Base-by-base conservation (phyloP, 2,797 vertebrate genomes). In the Corythornis leucogaster region DNA sequence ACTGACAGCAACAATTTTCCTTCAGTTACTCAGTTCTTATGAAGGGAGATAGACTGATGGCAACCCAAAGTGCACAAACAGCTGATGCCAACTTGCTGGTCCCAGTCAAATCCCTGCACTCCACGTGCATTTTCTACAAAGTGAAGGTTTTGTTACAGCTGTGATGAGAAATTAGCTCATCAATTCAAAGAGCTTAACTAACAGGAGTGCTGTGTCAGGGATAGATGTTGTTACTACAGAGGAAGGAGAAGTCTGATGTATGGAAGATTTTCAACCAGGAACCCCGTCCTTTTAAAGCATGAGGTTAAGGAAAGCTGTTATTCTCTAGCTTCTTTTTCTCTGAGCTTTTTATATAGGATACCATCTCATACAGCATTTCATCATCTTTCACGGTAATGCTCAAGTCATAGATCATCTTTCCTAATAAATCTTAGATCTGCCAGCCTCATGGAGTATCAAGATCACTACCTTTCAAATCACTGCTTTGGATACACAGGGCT, bases 361-460 rank as follows among this genome's bases (percentile, higher is more conserved):
- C 35, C 51, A 35, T 86, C 84, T 89, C 71, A 43, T 74, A 54
- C 53, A 75, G 19, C 26, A 62, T 95, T 96, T 95, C 79, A 88
- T 95, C 92, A 92, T 88, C 61, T 94, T 89, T 92, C 75, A 90
- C 66, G 30, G 57, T 78, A 93, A 87, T 90, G 55, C 25, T 89
- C 4, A 2, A 80, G 59, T 66, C 89, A 59, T 85, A 26, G 28
- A 79, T 81, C 59, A 74, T 58, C 17, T 73, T 95, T 95, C 91
- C 82, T 87, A 96, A 94, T 94, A 96, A 96, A 84, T 88, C 94
- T 92, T 75, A 92, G 57, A 74, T 96, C 85, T 94, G 63, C 74
- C 79, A 89, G 66, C 67, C 87, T 67, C 81, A 57, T 25, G 7
- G 70, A 80, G 78, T 83, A 89, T 90, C 70, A 83, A 73, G 75